phyloP scores from a whole-genome alignment of 2,113 vertebrate species.

The Todiramphus saurophagus region DNA sequence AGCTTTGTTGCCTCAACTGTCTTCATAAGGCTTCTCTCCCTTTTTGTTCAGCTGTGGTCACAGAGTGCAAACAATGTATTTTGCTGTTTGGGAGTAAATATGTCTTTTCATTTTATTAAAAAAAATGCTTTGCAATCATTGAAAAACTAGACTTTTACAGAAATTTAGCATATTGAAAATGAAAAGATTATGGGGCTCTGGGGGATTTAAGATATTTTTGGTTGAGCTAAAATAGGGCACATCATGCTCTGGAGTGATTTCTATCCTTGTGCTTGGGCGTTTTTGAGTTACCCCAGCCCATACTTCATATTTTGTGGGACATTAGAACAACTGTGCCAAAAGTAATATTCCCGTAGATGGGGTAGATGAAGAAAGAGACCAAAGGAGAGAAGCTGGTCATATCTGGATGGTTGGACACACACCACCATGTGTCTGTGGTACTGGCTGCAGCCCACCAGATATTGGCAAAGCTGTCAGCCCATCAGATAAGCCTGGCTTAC shows the following conservation, averaged over 20 bases:
- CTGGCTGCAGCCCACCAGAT: background rate
- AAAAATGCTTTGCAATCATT: background rate
- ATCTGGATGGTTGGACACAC: background rate
- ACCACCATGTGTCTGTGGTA: background rate
- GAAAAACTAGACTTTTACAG: background rate
- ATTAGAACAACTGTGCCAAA: background rate
- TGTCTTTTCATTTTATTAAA: background rate
- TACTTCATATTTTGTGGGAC: background rate
- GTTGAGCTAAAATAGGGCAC: background rate
- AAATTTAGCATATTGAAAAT: background rate
- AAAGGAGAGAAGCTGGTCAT: background rate
- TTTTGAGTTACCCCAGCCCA: background rate
- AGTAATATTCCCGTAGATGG: background rate
- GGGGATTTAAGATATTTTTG: background rate
- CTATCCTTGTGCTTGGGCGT: background rate
- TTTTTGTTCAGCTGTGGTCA: background rate
- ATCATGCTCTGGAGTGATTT: background rate
- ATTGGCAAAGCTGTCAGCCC: background rate
- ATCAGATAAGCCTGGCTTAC: background rate
- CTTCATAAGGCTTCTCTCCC: background rate
- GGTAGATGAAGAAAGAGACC: rapidly evolving
- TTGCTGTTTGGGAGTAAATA: background rate
- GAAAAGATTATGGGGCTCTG: background rate
- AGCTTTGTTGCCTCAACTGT: background rate
- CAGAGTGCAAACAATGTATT: background rate